These are phyloP conservation scores for Lanistes nyassanus DNA, from an alignment of 1,140 invertebrate genomes.

Conservation along the genomic window DNA sequence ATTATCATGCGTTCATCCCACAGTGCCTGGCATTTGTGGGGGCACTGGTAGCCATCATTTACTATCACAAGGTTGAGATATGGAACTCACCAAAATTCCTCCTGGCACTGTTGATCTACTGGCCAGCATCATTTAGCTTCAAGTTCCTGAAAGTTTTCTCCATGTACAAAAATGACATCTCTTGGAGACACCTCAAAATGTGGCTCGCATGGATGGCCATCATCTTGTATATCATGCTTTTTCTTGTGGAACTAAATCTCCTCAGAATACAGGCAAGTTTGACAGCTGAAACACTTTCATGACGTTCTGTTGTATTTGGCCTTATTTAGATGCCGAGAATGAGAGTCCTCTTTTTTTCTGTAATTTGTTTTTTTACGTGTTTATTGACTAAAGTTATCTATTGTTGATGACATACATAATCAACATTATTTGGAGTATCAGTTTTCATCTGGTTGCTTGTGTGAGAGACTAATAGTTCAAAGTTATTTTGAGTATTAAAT, in stretches of 20 bases:
- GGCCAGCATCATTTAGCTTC: conserved; percentile 46
- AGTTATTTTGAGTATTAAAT: too few relatives aligned
- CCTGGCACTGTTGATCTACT: conserved; percentile 54
- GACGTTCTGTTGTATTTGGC: too few relatives aligned
- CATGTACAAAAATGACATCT: conserved; percentile 48
- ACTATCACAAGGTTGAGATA: conserved; percentile 64
- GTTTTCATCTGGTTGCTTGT: too few relatives aligned
- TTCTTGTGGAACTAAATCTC: conserved; percentile 53
- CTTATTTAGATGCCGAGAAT: too few relatives aligned
- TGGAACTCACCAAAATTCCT: conserved; percentile 64
- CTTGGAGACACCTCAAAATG: conserved; percentile 49
- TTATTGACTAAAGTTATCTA: too few relatives aligned
- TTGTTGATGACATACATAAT: too few relatives aligned
- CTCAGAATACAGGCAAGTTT: conserved; percentile 52
- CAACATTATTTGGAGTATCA: too few relatives aligned
- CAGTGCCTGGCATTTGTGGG: conserved; percentile 49
- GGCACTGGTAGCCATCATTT: conserved; percentile 49
- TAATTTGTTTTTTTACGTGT: too few relatives aligned
- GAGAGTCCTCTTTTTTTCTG: too few relatives aligned
- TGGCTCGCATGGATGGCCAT: conserved; percentile 56
- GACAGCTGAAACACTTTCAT: too few relatives aligned
- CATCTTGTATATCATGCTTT: conserved; percentile 46
- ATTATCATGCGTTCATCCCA: conserved; percentile 58
- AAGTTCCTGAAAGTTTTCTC: conserved; percentile 56
- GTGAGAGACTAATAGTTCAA: too few relatives aligned